These are phyloP conservation scores for Parambassis ranga DNA, from an alignment of 2,797 vertebrate species.

Conservation along the genomic window DNA sequence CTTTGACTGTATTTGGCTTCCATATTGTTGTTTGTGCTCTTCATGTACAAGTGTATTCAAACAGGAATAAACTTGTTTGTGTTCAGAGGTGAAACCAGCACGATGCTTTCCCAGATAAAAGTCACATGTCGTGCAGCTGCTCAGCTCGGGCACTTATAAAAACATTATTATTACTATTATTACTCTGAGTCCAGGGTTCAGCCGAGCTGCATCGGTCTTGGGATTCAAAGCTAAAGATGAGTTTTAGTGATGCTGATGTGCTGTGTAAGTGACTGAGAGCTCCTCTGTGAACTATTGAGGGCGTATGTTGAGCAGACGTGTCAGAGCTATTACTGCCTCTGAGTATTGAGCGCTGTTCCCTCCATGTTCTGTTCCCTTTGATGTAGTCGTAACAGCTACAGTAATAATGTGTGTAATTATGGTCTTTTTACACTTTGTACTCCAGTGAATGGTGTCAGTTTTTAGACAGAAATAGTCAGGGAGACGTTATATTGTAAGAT, in stretches of 20 bases:
- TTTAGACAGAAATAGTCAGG: no score
- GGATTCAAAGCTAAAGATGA: neutral
- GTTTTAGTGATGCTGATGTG: neutral
- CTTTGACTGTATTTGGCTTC: no score
- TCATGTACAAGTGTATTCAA: neutral
- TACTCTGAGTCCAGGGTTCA: neutral
- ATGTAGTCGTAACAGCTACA: neutral
- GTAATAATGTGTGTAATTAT: slow-evolving; percentile 5
- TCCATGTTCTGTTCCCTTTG: neutral
- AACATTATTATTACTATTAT: no score
- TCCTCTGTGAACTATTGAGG: neutral
- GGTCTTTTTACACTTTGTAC: neutral
- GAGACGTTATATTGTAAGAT: no score
- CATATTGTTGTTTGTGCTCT: no score
- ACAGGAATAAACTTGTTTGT: neutral
- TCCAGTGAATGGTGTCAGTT: no score
- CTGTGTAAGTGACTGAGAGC: neutral
- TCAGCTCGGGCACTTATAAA: neutral
- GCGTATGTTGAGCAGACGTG: neutral
- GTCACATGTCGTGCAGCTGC: neutral
- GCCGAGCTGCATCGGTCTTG: neutral
- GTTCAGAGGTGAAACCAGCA: neutral
- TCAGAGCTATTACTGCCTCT: neutral
- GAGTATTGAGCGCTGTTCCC: neutral
- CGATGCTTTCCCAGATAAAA: neutral